phyloP scores from a whole-genome alignment of 2,113 vertebrate genomes.

The Coracopsis vasa region DNA sequence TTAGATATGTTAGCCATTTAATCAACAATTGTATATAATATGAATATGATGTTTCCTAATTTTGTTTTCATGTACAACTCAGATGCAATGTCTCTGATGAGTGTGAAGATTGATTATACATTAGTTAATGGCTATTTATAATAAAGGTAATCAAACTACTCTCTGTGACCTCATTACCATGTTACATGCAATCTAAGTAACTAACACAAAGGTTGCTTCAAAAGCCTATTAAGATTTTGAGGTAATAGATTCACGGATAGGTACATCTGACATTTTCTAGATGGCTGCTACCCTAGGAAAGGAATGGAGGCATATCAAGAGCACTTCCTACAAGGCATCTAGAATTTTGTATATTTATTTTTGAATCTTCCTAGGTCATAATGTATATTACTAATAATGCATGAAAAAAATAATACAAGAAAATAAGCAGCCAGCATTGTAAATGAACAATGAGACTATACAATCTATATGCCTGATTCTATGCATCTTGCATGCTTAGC shows the following conservation, averaged over 20 bases:
- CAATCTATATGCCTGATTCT: background rate
- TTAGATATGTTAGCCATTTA: background rate
- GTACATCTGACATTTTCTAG: background rate
- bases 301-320: background rate
- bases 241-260: background rate
- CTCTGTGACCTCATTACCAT: constrained; percentile 24
- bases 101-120: constrained; percentile 10
- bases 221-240: background rate
- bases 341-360: background rate
- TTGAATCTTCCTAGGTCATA: background rate
- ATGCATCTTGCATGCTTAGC: background rate
- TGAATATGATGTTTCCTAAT: background rate
- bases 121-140: constrained; percentile 44
- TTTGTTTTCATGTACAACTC: background rate
- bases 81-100: background rate
- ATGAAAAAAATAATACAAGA: background rate
- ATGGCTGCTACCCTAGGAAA: background rate
- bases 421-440: background rate
- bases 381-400: background rate
- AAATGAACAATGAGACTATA: background rate
- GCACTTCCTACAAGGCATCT: background rate
- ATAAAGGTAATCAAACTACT: constrained; percentile 35
- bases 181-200: constrained; percentile 29
- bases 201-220: background rate
- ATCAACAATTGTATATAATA: background rate